Evolutionary conservation across 2,113 vertebrate species (phyloP).

Genomic region (Cavia aperea): DNA sequence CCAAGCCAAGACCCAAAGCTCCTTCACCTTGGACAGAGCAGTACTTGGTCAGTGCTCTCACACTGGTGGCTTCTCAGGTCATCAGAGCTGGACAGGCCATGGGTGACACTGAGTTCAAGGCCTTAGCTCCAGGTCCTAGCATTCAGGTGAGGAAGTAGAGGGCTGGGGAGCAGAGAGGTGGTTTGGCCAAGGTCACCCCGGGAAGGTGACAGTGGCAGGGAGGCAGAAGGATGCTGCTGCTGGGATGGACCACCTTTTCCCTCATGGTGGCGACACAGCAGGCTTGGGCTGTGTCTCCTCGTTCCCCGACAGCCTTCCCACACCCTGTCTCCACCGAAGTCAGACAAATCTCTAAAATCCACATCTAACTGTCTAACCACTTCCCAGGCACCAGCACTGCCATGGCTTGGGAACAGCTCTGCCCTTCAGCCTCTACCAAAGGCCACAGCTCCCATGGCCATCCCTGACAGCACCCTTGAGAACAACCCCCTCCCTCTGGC

Average conservation of each 20-base stretch:
- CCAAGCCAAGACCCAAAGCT: background rate
- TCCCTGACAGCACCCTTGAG: background rate
- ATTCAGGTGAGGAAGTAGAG: background rate
- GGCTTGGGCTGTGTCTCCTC: background rate
- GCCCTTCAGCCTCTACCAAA: background rate
- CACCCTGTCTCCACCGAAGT: background rate
- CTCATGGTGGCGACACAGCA: accelerated
- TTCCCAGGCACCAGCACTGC: background rate
- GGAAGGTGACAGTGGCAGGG: background rate
- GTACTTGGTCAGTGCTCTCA: background rate
- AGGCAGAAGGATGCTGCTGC: background rate
- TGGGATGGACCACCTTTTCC: background rate
- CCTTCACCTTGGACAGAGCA: background rate
- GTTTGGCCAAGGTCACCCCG: background rate
- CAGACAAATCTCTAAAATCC: background rate
- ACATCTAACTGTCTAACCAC: background rate
- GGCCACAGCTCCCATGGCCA: background rate
- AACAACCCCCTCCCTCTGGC: background rate
- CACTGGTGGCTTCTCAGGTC: background rate
- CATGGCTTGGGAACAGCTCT: background rate
- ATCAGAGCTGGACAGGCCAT: background rate
- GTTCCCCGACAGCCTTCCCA: background rate
- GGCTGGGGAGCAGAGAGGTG: background rate
- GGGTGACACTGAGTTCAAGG: background rate
- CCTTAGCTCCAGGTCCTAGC: background rate